These are phyloP conservation scores for Epinephelus lanceolatus DNA, from an alignment of 2,113 vertebrate species.

Conservation along the genomic window DNA sequence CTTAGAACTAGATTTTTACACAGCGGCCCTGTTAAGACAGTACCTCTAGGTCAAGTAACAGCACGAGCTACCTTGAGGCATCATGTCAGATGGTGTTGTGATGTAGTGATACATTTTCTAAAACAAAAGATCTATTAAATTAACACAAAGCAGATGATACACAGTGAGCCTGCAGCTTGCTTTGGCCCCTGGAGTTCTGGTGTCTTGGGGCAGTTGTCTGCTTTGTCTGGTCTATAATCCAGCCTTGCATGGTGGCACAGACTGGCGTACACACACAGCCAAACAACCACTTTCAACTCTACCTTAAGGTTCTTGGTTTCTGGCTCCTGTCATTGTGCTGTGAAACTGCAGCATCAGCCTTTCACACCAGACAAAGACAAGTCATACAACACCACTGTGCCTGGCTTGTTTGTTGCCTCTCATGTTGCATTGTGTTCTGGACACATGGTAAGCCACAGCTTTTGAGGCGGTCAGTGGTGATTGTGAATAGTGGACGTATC, in stretches of 20 bases:
- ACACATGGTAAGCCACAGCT: conserved; percentile 56
- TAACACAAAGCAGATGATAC: conserved; percentile 6
- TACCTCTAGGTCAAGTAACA: not conserved
- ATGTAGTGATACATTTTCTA: not conserved
- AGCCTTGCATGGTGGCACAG: not conserved
- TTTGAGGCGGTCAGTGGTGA: conserved; percentile 3
- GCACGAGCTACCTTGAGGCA: conserved; percentile 7
- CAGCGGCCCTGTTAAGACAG: not conserved
- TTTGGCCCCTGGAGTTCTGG: not conserved
- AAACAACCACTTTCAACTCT: conserved; percentile 29
- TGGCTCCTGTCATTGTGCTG: conserved; percentile 61
- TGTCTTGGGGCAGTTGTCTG: not conserved
- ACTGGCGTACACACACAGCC: conserved; percentile 15
- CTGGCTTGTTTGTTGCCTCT: conserved; percentile 57
- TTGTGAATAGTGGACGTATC: conserved; percentile 33
- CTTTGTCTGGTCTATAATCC: conserved; percentile 1
- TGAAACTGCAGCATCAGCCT: conserved; percentile 72
- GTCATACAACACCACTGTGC: conserved; percentile 75
- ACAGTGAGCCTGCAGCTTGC: not conserved
- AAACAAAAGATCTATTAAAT: conserved; percentile 11
- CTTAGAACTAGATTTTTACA: not conserved
- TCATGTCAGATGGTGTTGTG: conserved; percentile 6
- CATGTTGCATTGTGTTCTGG: conserved; percentile 63
- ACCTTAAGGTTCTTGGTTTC: conserved; percentile 47
- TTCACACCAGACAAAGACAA: conserved; percentile 73